Percentiles rank a stretch among this genome's conserved stretches.
phyloP scores from a whole-genome alignment of 2,113 vertebrate genomes.

The Vidua chalybeata region DNA sequence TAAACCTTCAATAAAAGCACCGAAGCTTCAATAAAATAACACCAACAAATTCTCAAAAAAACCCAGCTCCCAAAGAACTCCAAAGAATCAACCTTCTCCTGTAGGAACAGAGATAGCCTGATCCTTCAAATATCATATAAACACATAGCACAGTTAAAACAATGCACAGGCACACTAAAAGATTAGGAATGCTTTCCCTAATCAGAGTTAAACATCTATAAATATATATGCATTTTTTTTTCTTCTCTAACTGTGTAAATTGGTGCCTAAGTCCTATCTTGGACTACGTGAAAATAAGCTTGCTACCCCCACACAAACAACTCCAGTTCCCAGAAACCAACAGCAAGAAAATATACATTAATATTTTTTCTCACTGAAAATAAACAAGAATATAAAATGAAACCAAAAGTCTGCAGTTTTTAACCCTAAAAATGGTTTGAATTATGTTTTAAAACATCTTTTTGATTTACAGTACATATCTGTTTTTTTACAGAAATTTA shows the following conservation, averaged over 20 bases:
- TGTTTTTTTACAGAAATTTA: not conserved
- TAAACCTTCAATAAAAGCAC: not conserved
- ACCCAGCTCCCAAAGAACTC: not conserved
- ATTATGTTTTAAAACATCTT: not conserved
- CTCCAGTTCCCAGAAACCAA: not conserved
- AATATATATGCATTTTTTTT: not conserved
- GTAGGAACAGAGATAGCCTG: not conserved
- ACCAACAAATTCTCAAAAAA: not conserved
- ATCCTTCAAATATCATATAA: not conserved
- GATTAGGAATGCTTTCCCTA: not conserved
- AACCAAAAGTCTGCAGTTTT: not conserved
- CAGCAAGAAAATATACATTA: not conserved
- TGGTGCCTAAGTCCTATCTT: not conserved
- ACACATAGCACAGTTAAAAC: not conserved
- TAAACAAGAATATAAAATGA: not conserved
- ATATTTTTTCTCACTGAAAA: not conserved
- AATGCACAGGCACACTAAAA: not conserved
- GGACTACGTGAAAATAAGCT: not conserved
- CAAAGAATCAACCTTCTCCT: not conserved
- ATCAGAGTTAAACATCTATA: not conserved
- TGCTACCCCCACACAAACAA: not conserved
- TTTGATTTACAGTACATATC: not conserved
- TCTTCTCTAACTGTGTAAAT: not conserved
- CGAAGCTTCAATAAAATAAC: not conserved
- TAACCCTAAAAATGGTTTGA: not conserved